phyloP scores from a whole-genome alignment of 2,113 vertebrate species.

The Ploceus nigricollis region DNA sequence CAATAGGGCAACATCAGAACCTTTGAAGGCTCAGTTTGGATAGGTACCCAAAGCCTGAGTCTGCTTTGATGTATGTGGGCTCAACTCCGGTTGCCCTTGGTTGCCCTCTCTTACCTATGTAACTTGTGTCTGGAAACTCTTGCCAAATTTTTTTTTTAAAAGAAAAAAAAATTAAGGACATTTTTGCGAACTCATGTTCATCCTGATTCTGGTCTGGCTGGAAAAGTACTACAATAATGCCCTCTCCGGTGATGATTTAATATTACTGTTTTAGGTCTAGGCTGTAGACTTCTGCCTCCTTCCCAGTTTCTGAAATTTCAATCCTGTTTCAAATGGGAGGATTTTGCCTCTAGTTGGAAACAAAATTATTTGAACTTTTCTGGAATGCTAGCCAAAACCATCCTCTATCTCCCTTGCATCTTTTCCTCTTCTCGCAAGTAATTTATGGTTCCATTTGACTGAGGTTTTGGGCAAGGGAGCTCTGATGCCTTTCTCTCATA shows the following conservation, averaged over 20 bases:
- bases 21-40: constrained; percentile 63
- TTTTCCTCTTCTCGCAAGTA: neutral
- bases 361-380: neutral
- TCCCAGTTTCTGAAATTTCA: neutral
- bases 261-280: neutral
- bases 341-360: neutral
- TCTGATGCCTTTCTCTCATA: neutral
- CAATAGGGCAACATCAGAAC: constrained; percentile 54
- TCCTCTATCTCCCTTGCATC: neutral
- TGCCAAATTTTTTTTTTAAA: neutral
- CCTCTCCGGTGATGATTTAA: neutral
- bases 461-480: neutral
- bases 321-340: fast-evolving
- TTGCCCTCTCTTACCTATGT: constrained; percentile 57
- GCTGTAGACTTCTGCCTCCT: neutral
- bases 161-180: neutral
- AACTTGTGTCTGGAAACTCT: constrained; percentile 37
- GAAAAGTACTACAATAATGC: constrained; percentile 33
- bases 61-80: constrained; percentile 46
- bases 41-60: constrained; percentile 39
- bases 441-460: neutral
- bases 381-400: neutral
- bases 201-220: neutral
- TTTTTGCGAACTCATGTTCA: constrained; percentile 58
- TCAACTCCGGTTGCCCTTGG: constrained; percentile 57